Evolutionary conservation across 2,797 vertebrate species (phyloP), one percentile per base, ranked within the genome.

Genomic region (Enteromius anoplus): DNA sequence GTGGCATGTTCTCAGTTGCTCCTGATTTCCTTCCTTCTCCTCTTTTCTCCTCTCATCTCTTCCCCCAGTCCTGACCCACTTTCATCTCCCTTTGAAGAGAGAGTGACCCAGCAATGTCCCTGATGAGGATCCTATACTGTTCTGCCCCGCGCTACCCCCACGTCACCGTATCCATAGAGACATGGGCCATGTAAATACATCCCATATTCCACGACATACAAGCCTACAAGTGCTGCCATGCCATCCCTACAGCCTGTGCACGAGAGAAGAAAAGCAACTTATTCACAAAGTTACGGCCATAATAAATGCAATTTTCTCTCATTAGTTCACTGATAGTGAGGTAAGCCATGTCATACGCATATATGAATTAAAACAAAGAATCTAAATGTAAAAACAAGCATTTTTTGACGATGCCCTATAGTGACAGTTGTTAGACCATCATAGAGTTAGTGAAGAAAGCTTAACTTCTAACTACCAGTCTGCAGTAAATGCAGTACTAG

Each of bases 71-170:
- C 85, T 89, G 88, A 90, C 90, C 88, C 90, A 90, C 84, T 89
- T 90, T 88, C 82, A 83, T 83, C 86, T 90, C 88, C 88, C 88
- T 87, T 84, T 86, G 88, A 90, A 85, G 75, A 85, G 87, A 83
- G 72, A 87, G 86, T 89, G 90, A 91, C 90, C 89, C 86, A 85
- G 80, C 87, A 84, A 85, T 85, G 88, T 90, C 86, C 87, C 90
- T 70, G 77, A 85, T 86, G 88, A 75, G 85, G 88, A 86, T 86
- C 87, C 87, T 88, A 88, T 83, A 87, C 77, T 85, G 86, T 85
- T 84, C 70, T 76, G 55, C 69, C 73, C 62, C 19, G n/a, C n/a
- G 60, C 71, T 68, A 42, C 78, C 60, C 75, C 76, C 82, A 65
- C 58, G 47, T 76, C 73, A 83, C 65, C 0, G 53, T 70, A 83